A percentile compares a stretch with the other conserved stretches of the same genome.
Evolutionary conservation across 2,888 invertebrate species (phyloP).

Genomic region (Carterocephalus palaemon): DNA sequence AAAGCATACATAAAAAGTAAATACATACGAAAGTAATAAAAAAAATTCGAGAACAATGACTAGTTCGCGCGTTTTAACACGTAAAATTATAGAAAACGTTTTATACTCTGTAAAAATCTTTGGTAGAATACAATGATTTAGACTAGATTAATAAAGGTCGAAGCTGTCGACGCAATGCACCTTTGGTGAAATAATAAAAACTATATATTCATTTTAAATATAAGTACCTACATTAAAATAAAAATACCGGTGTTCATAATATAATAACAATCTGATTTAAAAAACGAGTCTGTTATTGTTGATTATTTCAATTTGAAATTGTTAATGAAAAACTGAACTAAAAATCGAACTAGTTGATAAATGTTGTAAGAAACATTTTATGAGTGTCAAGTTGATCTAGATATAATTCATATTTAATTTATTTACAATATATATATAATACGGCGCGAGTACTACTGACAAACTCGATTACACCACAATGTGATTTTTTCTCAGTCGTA

Average conservation of each 20-base stretch:
- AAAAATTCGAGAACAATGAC: constrained; percentile 47
- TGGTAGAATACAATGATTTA: constrained; percentile 31
- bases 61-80: constrained; percentile 59
- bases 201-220: constrained; percentile 22
- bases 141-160: constrained; percentile 30
- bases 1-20: constrained; percentile 18
- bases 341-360: too few species aligned
- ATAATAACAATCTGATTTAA: too few species aligned
- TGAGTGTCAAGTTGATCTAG: too few species aligned
- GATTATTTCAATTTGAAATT: too few species aligned
- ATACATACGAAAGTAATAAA: constrained; percentile 25
- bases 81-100: constrained; percentile 19
- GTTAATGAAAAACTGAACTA: too few species aligned
- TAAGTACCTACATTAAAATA: constrained; percentile 55
- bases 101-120: constrained; percentile 31
- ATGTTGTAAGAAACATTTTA: too few species aligned
- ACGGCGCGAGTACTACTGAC: not conserved
- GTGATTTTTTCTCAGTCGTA: too few species aligned
- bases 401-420: too few species aligned
- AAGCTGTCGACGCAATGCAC: constrained; percentile 26
- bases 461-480: not conserved
- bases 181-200: constrained; percentile 25
- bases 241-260: too few species aligned
- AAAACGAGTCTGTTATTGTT: too few species aligned
- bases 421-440: constrained; percentile 5